Evolutionary conservation across 2,113 vertebrate genomes (phyloP), one percentile per base, ranked within the genome.

Genomic region (Thunnus maccoyii): DNA sequence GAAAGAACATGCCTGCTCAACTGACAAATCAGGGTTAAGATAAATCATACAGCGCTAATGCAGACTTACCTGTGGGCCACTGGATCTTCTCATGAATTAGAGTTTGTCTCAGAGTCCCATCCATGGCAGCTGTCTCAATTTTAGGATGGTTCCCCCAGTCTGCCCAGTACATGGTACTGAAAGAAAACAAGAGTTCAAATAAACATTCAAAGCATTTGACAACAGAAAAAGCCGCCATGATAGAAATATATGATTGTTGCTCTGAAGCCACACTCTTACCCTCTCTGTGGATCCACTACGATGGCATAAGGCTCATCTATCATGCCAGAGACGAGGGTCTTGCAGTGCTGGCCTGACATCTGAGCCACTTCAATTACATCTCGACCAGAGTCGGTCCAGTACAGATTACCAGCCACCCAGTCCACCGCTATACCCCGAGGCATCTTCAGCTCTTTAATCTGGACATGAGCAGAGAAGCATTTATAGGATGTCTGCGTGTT

Each of bases 121-220:
- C 98, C 98, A 99, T 99, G 6, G 98, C 96, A 0, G 98, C 98
- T 0, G 97, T 99, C 91, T 99, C 98, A 0, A 99, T 99, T 92
- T 99, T 99, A 52, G 98, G 97, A 70, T 99, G 98, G 83, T 99
- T 99, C 2, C 98, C 98, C 98, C 98, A 99, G 88, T 99, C 98
- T 62, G 98, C 97, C 98, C 98, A 99, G 90, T 99, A 99, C 98
- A 99, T 99, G 0, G 96, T 98, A 12, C 98, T 99, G 77, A 80
- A 76, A 3, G 27, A 32, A 74, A 80, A 65, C 17, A 57, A 75
- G 5, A 69, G n/a, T 55, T 7, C n/a, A 2, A 77, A 61, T 2
- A 61, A 7, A 67, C 16, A 61, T 11, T 56, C 0, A 70, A 22
- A 66, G 68, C 12, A 70, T 11, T 30, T 5, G 4, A 20, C 1